Percentiles rank a stretch among this genome's conserved stretches.
Conservation (phyloP, 2,113 vertebrate species). For the Hippopotamus amphibius region DNA sequence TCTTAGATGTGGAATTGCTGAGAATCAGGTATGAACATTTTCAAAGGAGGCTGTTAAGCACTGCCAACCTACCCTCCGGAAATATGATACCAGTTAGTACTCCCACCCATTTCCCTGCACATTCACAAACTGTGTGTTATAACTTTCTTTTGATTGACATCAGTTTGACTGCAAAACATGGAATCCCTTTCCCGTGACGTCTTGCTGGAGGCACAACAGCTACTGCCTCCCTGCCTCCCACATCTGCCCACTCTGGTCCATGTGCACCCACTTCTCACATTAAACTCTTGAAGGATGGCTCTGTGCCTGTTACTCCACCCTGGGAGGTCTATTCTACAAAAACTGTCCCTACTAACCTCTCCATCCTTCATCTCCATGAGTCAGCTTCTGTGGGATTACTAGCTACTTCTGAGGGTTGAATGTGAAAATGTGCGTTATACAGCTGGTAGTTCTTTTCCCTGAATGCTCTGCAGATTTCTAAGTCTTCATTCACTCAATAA, state of each 20-base stretch:
- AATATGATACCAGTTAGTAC: background rate
- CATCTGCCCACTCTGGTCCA: fast-evolving
- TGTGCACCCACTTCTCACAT: fast-evolving
- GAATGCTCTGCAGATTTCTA: fast-evolving
- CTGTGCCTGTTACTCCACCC: background rate
- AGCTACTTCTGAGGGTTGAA: background rate
- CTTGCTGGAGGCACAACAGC: background rate
- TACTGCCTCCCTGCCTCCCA: fast-evolving
- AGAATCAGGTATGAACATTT: conserved; percentile 41
- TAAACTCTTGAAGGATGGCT: fast-evolving
- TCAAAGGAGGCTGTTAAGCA: background rate
- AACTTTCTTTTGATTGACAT: background rate
- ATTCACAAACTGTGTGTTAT: background rate
- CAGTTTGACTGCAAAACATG: background rate
- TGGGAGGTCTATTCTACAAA: background rate
- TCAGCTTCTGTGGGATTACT: fast-evolving
- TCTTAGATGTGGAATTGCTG: background rate
- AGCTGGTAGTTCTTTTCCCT: background rate
- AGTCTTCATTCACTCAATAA: background rate
- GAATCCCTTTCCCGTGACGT: background rate
- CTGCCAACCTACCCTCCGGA: too few relatives aligned
- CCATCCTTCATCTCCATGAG: background rate
- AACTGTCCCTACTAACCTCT: background rate
- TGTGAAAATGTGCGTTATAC: fast-evolving
- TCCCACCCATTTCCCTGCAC: background rate